A percentile compares a stretch with the other conserved stretches of the same genome.
These are phyloP conservation scores for Pegoplata infirma DNA, from an alignment of 2,888 invertebrate genomes.

Conservation along the genomic window DNA sequence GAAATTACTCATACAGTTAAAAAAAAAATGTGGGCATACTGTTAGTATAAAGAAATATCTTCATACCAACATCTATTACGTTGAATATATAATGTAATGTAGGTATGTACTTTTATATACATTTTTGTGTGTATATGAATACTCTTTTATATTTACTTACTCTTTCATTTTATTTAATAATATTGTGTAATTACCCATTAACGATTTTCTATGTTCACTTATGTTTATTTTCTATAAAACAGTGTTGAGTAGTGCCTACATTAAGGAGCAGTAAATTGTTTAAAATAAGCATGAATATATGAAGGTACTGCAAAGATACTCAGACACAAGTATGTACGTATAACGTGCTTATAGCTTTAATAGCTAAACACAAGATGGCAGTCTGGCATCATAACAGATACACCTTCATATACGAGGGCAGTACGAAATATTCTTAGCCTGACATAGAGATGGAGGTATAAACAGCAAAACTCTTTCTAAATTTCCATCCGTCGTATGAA, in stretches of 20 bases:
- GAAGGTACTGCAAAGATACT: background rate
- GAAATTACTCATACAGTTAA: too few species aligned
- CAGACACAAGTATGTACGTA: background rate
- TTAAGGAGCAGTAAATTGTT: background rate
- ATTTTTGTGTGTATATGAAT: too few species aligned
- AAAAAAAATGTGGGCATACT: too few species aligned
- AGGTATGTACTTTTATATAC: too few species aligned
- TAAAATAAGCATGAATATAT: background rate
- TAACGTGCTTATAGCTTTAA: background rate
- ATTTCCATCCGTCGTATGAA: too few species aligned
- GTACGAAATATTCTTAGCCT: too few species aligned
- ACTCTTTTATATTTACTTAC: background rate
- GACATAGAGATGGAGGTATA: too few species aligned
- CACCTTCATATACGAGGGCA: background rate
- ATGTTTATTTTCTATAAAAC: background rate
- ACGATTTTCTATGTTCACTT: background rate
- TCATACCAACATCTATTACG: too few species aligned
- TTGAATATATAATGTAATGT: too few species aligned
- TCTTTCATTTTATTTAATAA: slow-evolving; percentile 12
- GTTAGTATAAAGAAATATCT: too few species aligned
- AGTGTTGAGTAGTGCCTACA: background rate
- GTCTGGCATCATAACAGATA: background rate
- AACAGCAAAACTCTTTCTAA: too few species aligned
- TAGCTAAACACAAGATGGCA: background rate
- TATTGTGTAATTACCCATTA: slow-evolving; percentile 29